These are phyloP conservation scores for Neosilurus mollespiculum DNA, from an alignment of 2,797 vertebrate species.

Conservation along the genomic window DNA sequence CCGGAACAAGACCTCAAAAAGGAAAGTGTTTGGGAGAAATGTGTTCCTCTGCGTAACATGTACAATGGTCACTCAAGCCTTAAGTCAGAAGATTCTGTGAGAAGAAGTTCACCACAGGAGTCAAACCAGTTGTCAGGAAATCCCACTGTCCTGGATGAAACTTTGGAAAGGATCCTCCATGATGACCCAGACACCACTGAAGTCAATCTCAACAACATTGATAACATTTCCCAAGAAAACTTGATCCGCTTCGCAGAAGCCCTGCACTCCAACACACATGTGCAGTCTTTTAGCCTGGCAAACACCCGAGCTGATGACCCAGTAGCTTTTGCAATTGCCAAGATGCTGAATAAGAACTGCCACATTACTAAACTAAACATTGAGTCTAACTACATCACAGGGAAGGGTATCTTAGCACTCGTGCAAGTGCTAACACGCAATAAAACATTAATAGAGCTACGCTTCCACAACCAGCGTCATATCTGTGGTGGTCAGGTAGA, in stretches of 20 bases:
- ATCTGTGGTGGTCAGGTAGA: conserved; percentile 83
- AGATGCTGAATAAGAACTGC: conserved; percentile 85
- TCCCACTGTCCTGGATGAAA: conserved; percentile 89
- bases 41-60: background rate
- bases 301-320: conserved; percentile 90
- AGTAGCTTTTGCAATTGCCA: conserved; percentile 84
- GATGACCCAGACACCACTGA: conserved; percentile 85
- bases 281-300: conserved; percentile 86
- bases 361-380: conserved; percentile 87
- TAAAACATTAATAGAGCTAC: conserved; percentile 85
- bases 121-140: conserved; percentile 78
- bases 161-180: conserved; percentile 79
- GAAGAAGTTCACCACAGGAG: conserved; percentile 65
- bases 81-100: conserved; percentile 64
- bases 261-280: conserved; percentile 82
- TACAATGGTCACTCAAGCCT: conserved; percentile 53
- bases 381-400: conserved; percentile 95
- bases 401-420: conserved; percentile 89
- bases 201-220: conserved; percentile 95
- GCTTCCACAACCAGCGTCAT: conserved; percentile 96
- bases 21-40: conserved; percentile 45
- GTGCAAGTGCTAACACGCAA: conserved; percentile 85
- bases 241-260: conserved; percentile 87
- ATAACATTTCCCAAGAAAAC: conserved; percentile 78
- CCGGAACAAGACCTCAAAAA: conserved; percentile 45